phyloP scores from a whole-genome alignment of 2,797 vertebrate species.

The Muscicapa comitata region DNA sequence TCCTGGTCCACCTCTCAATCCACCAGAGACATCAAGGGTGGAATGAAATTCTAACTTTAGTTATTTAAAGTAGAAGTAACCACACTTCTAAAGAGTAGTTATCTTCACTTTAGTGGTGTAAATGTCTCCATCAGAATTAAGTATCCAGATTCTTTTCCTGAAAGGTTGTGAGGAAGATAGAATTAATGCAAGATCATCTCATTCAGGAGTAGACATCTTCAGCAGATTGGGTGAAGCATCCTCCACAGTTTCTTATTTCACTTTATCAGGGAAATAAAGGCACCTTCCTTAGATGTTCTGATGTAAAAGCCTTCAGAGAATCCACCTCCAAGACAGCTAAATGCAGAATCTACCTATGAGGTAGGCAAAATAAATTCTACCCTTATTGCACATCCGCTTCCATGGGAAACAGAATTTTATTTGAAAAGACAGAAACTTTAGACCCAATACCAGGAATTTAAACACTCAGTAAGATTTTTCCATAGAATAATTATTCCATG shows the following conservation, averaged over 20 bases:
- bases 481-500: neutral
- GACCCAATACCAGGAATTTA: rapidly evolving
- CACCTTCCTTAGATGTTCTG: neutral
- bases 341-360: neutral
- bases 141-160: neutral
- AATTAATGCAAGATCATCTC: neutral
- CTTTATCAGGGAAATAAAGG: neutral
- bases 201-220: neutral
- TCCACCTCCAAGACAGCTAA: neutral
- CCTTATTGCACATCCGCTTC: neutral
- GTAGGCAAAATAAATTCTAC: neutral
- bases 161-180: neutral
- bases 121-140: neutral
- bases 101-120: no score
- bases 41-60: neutral
- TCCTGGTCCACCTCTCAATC: neutral
- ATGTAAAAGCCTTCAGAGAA: neutral
- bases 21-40: neutral
- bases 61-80: neutral
- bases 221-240: neutral
- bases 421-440: neutral
- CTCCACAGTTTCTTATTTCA: neutral
- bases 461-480: neutral
- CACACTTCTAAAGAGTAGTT: no score
- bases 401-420: neutral